A percentile compares a stretch with the other conserved stretches of the same genome.
These are phyloP conservation scores for Chelonus formosanus DNA, from an alignment of 2,888 invertebrate genomes.

Conservation along the genomic window DNA sequence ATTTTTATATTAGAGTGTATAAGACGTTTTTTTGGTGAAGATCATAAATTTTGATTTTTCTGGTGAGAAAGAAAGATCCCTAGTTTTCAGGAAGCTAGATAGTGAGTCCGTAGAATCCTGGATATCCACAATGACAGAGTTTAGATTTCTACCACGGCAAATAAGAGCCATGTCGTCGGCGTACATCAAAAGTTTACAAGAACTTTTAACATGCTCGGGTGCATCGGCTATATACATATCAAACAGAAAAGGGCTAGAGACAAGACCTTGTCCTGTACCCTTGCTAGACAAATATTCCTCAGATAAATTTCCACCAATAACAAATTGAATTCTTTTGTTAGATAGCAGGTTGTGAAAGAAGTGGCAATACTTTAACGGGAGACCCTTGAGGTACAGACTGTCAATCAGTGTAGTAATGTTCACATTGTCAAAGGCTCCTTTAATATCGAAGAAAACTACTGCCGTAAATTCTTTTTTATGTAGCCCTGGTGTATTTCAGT, in stretches of 20 bases:
- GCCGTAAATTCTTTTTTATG: background rate
- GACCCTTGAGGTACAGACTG: background rate
- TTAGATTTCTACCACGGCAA: background rate
- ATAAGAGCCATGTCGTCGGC: slow-evolving; percentile 9
- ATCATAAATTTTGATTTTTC: slow-evolving; percentile 6
- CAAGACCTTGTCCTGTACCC: slow-evolving; percentile 14
- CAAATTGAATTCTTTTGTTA: background rate
- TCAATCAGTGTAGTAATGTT: background rate
- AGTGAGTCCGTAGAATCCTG: background rate
- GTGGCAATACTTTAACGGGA: background rate
- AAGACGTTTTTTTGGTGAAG: background rate
- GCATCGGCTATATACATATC: slow-evolving; percentile 7
- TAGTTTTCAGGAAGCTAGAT: background rate
- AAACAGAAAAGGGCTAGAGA: slow-evolving; percentile 8
- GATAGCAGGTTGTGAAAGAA: slow-evolving; percentile 6
- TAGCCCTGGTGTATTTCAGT: background rate
- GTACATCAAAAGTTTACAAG: background rate
- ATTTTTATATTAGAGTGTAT: background rate
- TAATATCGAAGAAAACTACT: slow-evolving; percentile 3
- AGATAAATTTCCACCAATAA: background rate
- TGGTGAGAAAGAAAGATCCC: background rate
- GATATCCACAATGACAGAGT: background rate
- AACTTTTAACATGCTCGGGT: background rate
- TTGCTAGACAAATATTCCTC: background rate
- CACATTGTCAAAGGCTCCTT: slow-evolving; percentile 13